Percentiles rank a stretch among this genome's conserved stretches.
Conservation (phyloP, 2,797 vertebrate species). For the Furcifer pardalis region DNA sequence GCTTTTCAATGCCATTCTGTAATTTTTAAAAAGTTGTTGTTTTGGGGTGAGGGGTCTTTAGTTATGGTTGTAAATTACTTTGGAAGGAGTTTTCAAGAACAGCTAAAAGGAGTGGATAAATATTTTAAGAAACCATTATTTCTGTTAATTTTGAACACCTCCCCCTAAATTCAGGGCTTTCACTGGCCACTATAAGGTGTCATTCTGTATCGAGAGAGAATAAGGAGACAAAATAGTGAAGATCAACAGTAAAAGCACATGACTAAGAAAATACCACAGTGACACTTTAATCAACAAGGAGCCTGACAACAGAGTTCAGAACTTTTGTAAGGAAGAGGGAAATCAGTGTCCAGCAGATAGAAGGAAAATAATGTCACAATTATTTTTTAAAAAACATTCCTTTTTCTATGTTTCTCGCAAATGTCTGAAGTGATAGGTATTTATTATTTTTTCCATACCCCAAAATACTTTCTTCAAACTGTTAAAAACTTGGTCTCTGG, state of each 20-base stretch:
- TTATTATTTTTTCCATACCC: not conserved
- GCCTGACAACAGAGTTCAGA: not conserved
- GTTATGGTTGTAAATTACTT: not conserved
- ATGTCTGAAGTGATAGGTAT: not conserved
- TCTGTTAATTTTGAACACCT: not conserved
- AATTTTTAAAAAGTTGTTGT: not conserved
- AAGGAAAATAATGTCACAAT: not conserved
- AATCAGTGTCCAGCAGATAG: not conserved
- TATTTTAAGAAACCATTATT: not conserved
- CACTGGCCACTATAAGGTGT: no score
- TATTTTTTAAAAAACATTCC: not conserved
- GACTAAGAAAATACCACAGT: not conserved
- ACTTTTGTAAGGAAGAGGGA: not conserved
- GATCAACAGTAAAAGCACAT: not conserved
- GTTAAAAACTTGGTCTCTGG: not conserved
- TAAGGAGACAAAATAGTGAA: not conserved
- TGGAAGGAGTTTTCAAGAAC: not conserved
- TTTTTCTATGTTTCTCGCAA: not conserved
- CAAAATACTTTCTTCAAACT: not conserved
- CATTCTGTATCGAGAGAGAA: not conserved
- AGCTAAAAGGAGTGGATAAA: not conserved
- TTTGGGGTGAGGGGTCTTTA: no score
- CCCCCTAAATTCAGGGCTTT: not conserved
- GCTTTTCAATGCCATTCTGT: not conserved
- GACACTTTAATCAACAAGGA: not conserved